phyloP scores from a whole-genome alignment of 2,113 vertebrate genomes.

The Chlamydotis undulata region DNA sequence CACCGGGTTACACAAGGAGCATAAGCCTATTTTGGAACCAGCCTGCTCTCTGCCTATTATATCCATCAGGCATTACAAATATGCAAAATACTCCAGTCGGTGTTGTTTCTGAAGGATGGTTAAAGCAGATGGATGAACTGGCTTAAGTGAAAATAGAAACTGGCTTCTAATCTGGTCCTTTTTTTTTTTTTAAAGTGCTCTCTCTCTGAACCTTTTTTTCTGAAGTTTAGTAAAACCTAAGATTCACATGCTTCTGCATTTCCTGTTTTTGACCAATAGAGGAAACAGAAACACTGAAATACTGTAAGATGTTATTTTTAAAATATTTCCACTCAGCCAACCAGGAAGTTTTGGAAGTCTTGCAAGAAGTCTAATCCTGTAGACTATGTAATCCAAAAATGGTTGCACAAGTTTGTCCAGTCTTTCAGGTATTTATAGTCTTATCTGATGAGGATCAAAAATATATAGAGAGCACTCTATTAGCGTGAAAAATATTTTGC shows the following conservation, averaged over 20 bases:
- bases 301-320: conserved; percentile 70
- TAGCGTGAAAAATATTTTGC: neutral
- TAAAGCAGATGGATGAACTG: conserved; percentile 1
- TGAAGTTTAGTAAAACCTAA: conserved; percentile 26
- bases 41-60: neutral
- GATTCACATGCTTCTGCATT: conserved; percentile 70
- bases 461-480: neutral
- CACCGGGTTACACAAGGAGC: conserved; percentile 23
- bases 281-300: conserved; percentile 75
- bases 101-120: neutral
- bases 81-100: neutral
- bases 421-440: conserved; percentile 44
- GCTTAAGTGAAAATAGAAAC: conserved; percentile 42
- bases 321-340: conserved; percentile 64
- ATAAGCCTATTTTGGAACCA: conserved; percentile 27
- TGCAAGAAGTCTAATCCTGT: conserved; percentile 56
- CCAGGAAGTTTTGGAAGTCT: conserved; percentile 73
- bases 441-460: neutral
- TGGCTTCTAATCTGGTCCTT: neutral
- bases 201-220: conserved; percentile 19
- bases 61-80: conserved; percentile 6
- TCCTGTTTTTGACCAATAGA: conserved; percentile 72
- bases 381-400: conserved; percentile 28
- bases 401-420: neutral
- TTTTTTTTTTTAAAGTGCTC: neutral